Evolutionary conservation across 1,140 invertebrate genomes (phyloP), one percentile per base, ranked within the genome.

Genomic region (Eufriesea mexicana): DNA sequence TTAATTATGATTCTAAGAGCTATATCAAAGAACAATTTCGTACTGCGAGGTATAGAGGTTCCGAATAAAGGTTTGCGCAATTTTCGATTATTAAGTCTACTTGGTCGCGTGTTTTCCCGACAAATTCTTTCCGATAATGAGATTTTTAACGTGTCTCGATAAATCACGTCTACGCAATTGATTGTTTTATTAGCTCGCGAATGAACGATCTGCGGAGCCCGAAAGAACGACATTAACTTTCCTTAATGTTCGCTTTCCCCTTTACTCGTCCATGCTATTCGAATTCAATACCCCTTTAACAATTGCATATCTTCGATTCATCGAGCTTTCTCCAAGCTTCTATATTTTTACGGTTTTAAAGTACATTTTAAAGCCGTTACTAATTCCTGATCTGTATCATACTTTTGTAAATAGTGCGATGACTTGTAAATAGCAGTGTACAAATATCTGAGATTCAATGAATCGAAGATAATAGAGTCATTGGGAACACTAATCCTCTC

Each of bases 181-280:
- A 35, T 9, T 20, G 7, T 55, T 25, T 28, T 42, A 18, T 16
- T 35, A 45, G 68, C 62, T 64, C 25, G 66, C 55, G 71, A 76
- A 59, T 49, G 55, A 76, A 84, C 83, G 85, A 86, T 85, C 74
- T 68, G 73, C 73, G 84, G 85, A 87, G 85, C 79, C 85, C 70
- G 86, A 87, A 79, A 84, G 86, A 83, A 76, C 68, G 47, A 74
- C 47, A 64, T 81, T 55, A 66, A 75, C 8, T 51, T 74, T 25
- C 61, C 49, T 54, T 18, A 62, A 70, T n/a, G 10, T 23, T 68
- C 28, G 42, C 2, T 61, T 66, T 20, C 23, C 51, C 14, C 20
- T 76, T 78, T 73, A 54, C 25, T 59, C 23, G 66, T 20, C 67
- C 49, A 72, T 25, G 74, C 59, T 61, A 42, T 68, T 64, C 54